Conservation (phyloP, 2,888 invertebrate genomes). For the Glyphotaelius pellucidus region DNA sequence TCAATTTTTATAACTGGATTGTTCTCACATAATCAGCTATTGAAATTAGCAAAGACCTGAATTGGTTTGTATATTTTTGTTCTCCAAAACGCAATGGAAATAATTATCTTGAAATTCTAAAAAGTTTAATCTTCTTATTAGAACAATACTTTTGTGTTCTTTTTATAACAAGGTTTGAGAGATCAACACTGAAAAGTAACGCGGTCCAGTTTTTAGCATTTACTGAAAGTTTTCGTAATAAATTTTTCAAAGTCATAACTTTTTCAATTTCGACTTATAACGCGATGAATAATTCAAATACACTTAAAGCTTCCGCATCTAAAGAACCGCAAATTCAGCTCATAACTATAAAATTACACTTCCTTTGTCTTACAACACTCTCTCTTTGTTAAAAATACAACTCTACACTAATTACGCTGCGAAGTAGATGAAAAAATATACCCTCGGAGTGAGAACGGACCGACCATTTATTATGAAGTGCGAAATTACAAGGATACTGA, state of each 20-base stretch:
- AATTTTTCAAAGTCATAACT: neutral
- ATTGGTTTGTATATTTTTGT: too few species aligned
- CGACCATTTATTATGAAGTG: conserved; percentile 47
- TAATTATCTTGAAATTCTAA: too few species aligned
- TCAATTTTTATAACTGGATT: too few species aligned
- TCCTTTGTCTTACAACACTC: conserved; percentile 14
- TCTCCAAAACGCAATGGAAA: too few species aligned
- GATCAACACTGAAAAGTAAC: neutral
- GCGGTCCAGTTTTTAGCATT: neutral
- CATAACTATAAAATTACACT: conserved; percentile 30
- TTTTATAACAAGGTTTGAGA: neutral
- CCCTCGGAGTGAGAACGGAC: conserved; percentile 19
- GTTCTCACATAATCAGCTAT: too few species aligned
- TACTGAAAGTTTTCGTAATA: neutral
- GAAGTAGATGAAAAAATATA: conserved; percentile 18
- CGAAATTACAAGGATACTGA: conserved; percentile 52
- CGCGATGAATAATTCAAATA: conserved; percentile 14
- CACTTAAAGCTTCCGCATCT: neutral
- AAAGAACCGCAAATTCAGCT: conserved; percentile 3
- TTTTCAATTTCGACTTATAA: conserved; percentile 12
- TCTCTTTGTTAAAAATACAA: conserved; percentile 15
- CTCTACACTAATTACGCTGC: conserved; percentile 20
- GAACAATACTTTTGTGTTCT: neutral
- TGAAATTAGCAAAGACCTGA: too few species aligned
- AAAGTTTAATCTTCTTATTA: too few species aligned